phyloP scores from a whole-genome alignment of 1,140 invertebrate species.

The Neoseiulus cucumeris region DNA sequence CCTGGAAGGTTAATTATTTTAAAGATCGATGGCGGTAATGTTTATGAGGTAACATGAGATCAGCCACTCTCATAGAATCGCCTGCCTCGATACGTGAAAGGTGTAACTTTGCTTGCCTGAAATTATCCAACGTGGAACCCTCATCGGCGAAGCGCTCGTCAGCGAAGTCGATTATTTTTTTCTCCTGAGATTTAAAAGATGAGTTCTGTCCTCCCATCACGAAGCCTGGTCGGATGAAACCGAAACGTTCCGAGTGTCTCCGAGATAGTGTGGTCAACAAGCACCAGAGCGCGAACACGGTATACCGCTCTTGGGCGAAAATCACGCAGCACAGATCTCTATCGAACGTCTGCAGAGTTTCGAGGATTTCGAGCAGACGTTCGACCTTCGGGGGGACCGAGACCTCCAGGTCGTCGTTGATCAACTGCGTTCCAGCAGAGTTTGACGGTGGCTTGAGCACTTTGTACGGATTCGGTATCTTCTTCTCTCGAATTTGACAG shows the following conservation, averaged over 20 bases:
- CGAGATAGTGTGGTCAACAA: neutral
- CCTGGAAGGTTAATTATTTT: neutral
- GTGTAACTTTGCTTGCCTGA: neutral
- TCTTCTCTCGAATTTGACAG: no score
- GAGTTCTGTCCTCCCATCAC: neutral
- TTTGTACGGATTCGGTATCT: neutral
- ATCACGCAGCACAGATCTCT: neutral
- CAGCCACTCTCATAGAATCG: no score
- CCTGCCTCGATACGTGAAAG: no score
- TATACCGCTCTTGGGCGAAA: constrained; percentile 1
- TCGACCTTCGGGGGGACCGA: neutral
- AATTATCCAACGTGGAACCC: neutral
- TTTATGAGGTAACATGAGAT: no score
- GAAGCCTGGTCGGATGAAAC: neutral
- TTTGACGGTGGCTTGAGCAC: neutral
- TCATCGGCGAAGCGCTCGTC: neutral
- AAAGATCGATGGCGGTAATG: no score
- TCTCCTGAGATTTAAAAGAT: constrained; percentile 11
- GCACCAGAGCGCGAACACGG: neutral
- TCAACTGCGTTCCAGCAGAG: neutral
- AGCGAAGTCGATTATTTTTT: neutral
- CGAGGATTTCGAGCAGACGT: neutral
- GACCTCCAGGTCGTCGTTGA: neutral
- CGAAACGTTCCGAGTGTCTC: neutral
- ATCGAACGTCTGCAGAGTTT: neutral